phyloP scores from a whole-genome alignment of 2,113 vertebrate genomes.

The Scomber colias region DNA sequence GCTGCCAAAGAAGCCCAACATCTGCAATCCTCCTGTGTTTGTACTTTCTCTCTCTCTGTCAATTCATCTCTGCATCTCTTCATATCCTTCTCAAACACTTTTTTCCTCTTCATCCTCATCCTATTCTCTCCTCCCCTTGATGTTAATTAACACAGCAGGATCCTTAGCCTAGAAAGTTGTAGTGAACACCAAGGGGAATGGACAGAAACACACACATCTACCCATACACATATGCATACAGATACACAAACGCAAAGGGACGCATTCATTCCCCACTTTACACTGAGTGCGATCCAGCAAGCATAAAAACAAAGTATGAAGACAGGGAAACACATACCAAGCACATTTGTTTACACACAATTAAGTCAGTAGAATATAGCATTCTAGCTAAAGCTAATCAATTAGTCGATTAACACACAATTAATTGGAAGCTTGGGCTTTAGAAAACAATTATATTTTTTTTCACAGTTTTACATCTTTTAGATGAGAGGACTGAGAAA shows the following conservation, averaged over 20 bases:
- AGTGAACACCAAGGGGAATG: constrained; percentile 47
- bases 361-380: background rate
- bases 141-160: constrained; percentile 59
- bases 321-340: background rate
- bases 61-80: constrained; percentile 24
- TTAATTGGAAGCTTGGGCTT: too few relatives aligned
- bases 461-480: too few relatives aligned
- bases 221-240: background rate
- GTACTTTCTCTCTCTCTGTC: background rate
- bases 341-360: background rate
- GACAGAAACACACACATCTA: constrained; percentile 2
- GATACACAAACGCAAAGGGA: background rate
- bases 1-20: constrained; percentile 2
- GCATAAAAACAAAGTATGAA: constrained; percentile 3
- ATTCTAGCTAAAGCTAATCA: background rate
- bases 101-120: background rate
- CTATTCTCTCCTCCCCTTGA: constrained; percentile 25
- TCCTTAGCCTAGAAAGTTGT: constrained; percentile 21
- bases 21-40: constrained; percentile 19
- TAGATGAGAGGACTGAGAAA: background rate
- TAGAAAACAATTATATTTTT: too few relatives aligned
- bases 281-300: background rate
- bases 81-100: background rate
- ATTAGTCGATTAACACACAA: too few relatives aligned
- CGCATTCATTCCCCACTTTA: too few relatives aligned